Evolutionary conservation across 2,888 invertebrate genomes (phyloP).

Genomic region (Stenchaetothrips biformis): DNA sequence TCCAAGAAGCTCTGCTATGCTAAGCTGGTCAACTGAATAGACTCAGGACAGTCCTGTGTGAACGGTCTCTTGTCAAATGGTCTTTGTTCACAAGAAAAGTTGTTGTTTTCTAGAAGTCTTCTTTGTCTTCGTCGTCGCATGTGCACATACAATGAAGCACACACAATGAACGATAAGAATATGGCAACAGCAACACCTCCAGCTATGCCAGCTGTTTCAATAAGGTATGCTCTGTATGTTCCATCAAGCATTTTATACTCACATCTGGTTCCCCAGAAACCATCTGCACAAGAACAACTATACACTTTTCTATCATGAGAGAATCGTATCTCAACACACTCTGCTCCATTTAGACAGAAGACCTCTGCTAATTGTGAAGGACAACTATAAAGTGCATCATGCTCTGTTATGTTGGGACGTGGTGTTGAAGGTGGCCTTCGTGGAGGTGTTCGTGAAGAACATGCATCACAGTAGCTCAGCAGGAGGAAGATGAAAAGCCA

Average conservation of each 20-base stretch:
- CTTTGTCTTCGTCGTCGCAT: neutral
- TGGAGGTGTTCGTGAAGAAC: neutral
- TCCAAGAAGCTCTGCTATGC: neutral
- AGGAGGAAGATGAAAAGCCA: conserved; percentile 14
- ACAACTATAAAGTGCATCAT: neutral
- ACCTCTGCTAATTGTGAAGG: neutral
- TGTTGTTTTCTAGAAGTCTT: neutral
- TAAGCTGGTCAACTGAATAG: conserved; percentile 2
- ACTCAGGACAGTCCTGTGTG: neutral
- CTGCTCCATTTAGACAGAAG: conserved; percentile 7
- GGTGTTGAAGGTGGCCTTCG: neutral
- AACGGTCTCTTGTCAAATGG: neutral
- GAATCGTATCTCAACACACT: neutral
- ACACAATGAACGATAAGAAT: neutral
- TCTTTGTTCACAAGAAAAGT: neutral
- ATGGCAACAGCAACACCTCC: neutral
- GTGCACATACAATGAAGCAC: conserved; percentile 4
- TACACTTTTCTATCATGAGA: neutral
- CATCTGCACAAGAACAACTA: neutral
- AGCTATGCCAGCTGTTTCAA: conserved; percentile 5
- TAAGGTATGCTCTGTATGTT: neutral
- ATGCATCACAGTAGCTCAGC: conserved; percentile 23
- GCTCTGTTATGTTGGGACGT: neutral
- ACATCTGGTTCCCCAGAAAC: neutral
- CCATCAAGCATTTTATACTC: neutral